A percentile compares a stretch with the other conserved stretches of the same genome.
These are phyloP conservation scores for Leptonema lineaticorne DNA, from an alignment of 1,140 invertebrate species.

Conservation along the genomic window DNA sequence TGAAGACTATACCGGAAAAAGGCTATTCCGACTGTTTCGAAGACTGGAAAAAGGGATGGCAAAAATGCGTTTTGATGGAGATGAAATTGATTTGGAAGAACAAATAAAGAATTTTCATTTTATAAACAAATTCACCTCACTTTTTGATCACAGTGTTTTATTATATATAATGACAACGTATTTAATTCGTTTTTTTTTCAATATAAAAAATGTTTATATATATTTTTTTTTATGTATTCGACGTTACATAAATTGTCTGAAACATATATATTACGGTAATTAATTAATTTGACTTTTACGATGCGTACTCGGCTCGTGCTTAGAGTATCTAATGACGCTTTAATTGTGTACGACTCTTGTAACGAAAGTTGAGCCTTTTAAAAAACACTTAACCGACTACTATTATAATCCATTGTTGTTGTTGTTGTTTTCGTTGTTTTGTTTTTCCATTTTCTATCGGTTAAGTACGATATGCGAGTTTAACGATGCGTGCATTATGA, in stretches of 20 bases:
- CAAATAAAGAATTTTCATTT: too few relatives aligned
- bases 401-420: neutral
- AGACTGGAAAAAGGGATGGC: too few relatives aligned
- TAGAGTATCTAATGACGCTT: neutral
- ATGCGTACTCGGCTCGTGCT: neutral
- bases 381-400: constrained; percentile 15
- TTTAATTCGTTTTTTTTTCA: neutral
- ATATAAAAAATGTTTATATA: neutral
- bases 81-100: too few relatives aligned
- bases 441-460: neutral
- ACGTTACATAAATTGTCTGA: neutral
- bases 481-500: constrained; percentile 28
- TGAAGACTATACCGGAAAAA: too few relatives aligned
- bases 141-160: too few relatives aligned
- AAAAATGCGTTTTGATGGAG: too few relatives aligned
- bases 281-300: constrained; percentile 7
- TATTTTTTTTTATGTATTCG: neutral
- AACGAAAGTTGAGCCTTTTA: constrained; percentile 19
- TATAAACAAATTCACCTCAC: too few relatives aligned
- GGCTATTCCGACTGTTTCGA: too few relatives aligned
- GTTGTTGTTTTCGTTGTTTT: too few relatives aligned
- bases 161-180: too few relatives aligned
- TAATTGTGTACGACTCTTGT: neutral
- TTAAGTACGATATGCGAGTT: neutral
- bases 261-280: constrained; percentile 5